Base-by-base conservation (phyloP, 2,113 vertebrate species). In the Actenoides lindsayi region DNA sequence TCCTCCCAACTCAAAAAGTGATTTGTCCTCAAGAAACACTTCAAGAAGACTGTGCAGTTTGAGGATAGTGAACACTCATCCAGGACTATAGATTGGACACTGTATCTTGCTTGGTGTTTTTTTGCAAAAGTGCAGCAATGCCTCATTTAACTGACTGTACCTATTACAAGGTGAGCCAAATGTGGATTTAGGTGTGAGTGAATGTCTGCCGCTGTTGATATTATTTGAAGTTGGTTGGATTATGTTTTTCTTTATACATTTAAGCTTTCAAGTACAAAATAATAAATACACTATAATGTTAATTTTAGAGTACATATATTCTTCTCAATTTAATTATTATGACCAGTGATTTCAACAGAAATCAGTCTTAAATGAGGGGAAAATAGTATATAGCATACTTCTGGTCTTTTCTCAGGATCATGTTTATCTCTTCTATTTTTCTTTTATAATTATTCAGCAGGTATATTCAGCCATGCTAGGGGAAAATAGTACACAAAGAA, bases 91-190 rank as follows among this genome's bases (percentile, higher is more conserved):
- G 67, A 77, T 95, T 94, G 97, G 95, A 96, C 48, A 56, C 92
- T n/a, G 35, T 53, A 39, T 62, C 81, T 39, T 51, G 14, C 56
- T 62, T 3, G 41, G 63, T 10, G 11, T 30, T 46, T 85, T 90
- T 95, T 87, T 71, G 57, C 94, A 96, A 98, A 97, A 98, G 97
- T 96, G 87, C 76, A 97, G 97, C 94, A 98, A 99, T 99, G 98
- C 98, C 97, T 98, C 98, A 99, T 96, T 98, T 98, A 97, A 98
- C 96, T 86, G 98, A 98, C 96, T 98, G 98, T 96, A 96, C 94
- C 85, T 98, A 97, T 97, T 98, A 97, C 97, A 98, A 97, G 80
- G 97, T 98, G 97, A 98, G 98, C 95, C 97, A 98, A 77, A 57
- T 28, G 18, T 57, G 44, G 25, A 30, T 68, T 86, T 70, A 88